Percentiles rank a stretch among this genome's conserved stretches.
Conservation (phyloP, 2,113 vertebrate genomes). For the Geococcyx californianus region DNA sequence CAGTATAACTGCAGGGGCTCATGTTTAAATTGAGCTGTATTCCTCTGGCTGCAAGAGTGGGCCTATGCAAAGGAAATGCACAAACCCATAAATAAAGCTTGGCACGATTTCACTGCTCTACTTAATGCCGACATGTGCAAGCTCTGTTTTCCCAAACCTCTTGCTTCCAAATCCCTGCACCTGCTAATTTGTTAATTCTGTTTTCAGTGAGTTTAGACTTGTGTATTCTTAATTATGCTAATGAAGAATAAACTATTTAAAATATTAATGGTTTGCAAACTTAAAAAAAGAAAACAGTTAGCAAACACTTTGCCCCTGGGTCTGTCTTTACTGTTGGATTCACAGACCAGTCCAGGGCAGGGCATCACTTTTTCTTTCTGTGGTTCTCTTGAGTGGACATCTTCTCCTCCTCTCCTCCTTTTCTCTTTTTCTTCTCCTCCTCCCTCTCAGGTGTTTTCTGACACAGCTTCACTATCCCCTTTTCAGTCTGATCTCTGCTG, state of each 20-base stretch:
- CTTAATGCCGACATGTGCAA: slow-evolving; percentile 53
- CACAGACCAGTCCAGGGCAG: not conserved
- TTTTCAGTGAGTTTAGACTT: slow-evolving; percentile 65
- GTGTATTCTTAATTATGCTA: slow-evolving; percentile 69
- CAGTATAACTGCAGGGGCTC: not conserved
- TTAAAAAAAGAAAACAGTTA: not conserved
- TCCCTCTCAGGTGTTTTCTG: not conserved
- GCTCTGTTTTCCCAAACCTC: slow-evolving; percentile 44
- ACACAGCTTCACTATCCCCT: not conserved
- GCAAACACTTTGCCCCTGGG: not conserved
- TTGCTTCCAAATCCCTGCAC: slow-evolving; percentile 55
- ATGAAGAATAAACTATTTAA: slow-evolving; percentile 54
- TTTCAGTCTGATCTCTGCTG: not conserved
- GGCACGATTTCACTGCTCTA: slow-evolving; percentile 24
- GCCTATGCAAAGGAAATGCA: not conserved
- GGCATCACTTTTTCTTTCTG: not conserved
- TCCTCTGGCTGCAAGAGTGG: slow-evolving; percentile 5
- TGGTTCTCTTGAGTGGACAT: not conserved
- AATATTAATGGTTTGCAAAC: slow-evolving; percentile 51
- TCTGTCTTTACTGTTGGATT: not conserved
- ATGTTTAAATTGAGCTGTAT: not conserved
- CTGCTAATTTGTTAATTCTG: slow-evolving; percentile 72
- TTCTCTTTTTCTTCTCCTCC: not conserved
- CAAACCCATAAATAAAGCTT: slow-evolving; percentile 41
- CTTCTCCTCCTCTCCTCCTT: not conserved